Evolutionary conservation across 2,113 vertebrate species (phyloP), one percentile per base, ranked within the genome.

Genomic region (Ciconia boyciana): DNA sequence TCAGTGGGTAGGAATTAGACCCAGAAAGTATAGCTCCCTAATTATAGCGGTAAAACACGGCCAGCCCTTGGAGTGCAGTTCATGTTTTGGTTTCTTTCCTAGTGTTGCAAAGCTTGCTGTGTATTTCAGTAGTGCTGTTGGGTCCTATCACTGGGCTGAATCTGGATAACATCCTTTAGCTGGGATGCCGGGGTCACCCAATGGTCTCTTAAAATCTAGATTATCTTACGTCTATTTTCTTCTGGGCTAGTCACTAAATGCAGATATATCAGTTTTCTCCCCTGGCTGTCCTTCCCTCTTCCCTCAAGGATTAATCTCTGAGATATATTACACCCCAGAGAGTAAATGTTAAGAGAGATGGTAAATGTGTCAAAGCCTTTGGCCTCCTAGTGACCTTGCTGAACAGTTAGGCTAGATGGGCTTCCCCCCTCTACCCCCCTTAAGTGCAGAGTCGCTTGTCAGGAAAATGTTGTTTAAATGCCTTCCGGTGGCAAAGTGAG

Each of bases 341-440:
- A 36, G 44, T 41, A 41, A 15, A 19, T 44, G 75, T 44, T 48
- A n/a, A 51, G 64, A 52, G 86, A 29, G 55, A 16, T 64, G 29
- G 64, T 41, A 34, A 48, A 39, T 46, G 80, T 66, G 83, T 90
- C 51, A 2, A 11, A 86, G 79, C 81, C 94, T 91, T 79, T 72
- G 83, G 94, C 92, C 94, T 95, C 84, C 52, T 43, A 3, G 68
- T 95, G 89, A 93, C 91, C 84, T 58, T 49, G 58, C 82, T 90
- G 95, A 85, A 6, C 31, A 7, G 68, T 29, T 44, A 11, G 54
- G 66, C 91, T 92, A 7, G 43, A 57, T 85, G 87, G 84, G 75
- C 32, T 92, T 85, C 68, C 82, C 77, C 25, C 54, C 32, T 36
- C n/a, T 58, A 39, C 62, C 57, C 82, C 76, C 43, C 36, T 52